Base-by-base conservation (phyloP, 2,888 invertebrate genomes). In the Eurytoma californica region DNA sequence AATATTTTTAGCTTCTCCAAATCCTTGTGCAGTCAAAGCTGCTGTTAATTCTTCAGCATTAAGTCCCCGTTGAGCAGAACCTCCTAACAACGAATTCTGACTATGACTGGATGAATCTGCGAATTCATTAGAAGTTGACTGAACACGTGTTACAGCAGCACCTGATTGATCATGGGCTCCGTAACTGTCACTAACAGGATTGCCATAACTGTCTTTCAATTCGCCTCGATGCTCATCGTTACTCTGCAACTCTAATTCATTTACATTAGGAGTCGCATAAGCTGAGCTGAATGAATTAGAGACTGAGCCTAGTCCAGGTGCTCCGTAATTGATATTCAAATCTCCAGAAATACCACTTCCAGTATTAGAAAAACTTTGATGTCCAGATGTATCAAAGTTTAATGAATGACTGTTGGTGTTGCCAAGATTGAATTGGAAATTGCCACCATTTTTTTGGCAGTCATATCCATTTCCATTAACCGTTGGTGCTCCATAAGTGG, bases 121-220 rank as follows among this genome's bases (percentile, higher is more conserved):
- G 0, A 83, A 69, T 24, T 83, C 83, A 9, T 61, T 53, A 1
- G 82, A 39, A 9, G 74, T 76, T 53, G 78, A 57, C 18, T 84
- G 84, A 7, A 61, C 28, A 28, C 83, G 82, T 28, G 76, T 78
- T 16, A 39, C 80, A 13, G 83, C 78, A 24, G 83, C 83, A 9
- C 82, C 68, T 28, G 82, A 63, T 16, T 80, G 80, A 68, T 82
- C 80, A 5, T 75, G 79, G 77, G 76, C 74, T 70, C 82, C 80
- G 28, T 77, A 81, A 18, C 65, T 79, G 51, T 82, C 74, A 16
- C 85, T 85, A 4, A 89, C 74, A 0, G 87, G 85, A 78, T 88
- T 87, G 0, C 90, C 90, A 51, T 90, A 90, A 73, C 89, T 90
- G 69, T 90, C 89, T 72, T 87, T 90, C 13, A 88, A 81, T 2